These are phyloP conservation scores for Meteorus cinctellus DNA, from an alignment of 2,888 invertebrate species.

Conservation along the genomic window DNA sequence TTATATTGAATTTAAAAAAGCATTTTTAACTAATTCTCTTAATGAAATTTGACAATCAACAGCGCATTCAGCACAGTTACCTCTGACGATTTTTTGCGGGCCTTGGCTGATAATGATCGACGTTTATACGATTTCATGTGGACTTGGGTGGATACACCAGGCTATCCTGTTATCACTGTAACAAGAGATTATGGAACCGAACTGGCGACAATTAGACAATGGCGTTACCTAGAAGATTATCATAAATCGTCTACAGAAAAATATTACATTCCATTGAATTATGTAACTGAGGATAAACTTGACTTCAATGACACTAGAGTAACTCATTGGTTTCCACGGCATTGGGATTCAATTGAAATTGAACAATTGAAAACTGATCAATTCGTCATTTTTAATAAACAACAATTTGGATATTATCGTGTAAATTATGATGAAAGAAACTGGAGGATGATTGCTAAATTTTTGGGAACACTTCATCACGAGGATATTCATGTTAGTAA, in stretches of 20 bases:
- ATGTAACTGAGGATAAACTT: slow-evolving; percentile 56
- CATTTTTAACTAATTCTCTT: too few relatives aligned
- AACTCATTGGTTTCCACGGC: slow-evolving; percentile 73
- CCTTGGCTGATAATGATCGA: slow-evolving; percentile 56
- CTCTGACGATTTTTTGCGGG: too few relatives aligned
- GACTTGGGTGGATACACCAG: slow-evolving; percentile 80
- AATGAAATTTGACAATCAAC: too few relatives aligned
- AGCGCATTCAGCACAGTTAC: too few relatives aligned
- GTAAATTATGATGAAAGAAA: slow-evolving; percentile 70
- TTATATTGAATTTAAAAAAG: too few relatives aligned
- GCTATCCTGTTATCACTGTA: slow-evolving; percentile 80
- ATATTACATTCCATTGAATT: slow-evolving; percentile 68
- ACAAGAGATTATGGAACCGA: slow-evolving; percentile 74
- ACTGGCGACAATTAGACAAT: slow-evolving; percentile 73
- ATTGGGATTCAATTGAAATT: slow-evolving; percentile 57
- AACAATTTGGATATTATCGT: slow-evolving; percentile 76
- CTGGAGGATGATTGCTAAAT: slow-evolving; percentile 65
- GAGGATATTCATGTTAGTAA: too few relatives aligned
- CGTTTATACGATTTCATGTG: slow-evolving; percentile 71
- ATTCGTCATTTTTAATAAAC: slow-evolving; percentile 80
- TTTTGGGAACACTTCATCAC: too few relatives aligned
- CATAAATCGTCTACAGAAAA: slow-evolving; percentile 13
- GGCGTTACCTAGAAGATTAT: slow-evolving; percentile 52
- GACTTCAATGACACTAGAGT: slow-evolving; percentile 75
- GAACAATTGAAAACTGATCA: slow-evolving; percentile 60